Conservation (phyloP, 2,113 vertebrate species). For the Tachysurus fulvidraco region DNA sequence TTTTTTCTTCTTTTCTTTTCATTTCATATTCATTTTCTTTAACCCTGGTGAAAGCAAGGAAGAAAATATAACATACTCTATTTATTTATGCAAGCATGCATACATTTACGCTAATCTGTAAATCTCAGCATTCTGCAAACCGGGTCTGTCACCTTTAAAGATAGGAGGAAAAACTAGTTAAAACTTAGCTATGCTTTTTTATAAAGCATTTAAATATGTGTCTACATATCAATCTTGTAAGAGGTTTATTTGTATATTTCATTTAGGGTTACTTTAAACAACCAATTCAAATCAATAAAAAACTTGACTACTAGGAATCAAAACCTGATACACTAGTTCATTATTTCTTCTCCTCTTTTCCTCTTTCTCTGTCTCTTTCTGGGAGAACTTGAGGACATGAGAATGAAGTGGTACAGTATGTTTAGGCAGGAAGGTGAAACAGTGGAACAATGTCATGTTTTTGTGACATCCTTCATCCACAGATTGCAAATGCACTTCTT, state of each 20-base stretch:
- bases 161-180: neutral
- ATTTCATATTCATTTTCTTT: too few species aligned
- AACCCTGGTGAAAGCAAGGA: too few species aligned
- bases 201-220: neutral
- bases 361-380: neutral
- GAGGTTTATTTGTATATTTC: neutral
- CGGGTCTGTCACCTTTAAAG: too few species aligned
- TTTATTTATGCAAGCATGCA: too few species aligned
- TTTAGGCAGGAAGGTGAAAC: neutral
- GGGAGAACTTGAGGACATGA: neutral
- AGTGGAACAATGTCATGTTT: neutral
- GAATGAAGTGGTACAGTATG: neutral
- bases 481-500: slow-evolving; percentile 22
- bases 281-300: neutral
- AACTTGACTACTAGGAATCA: neutral
- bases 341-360: neutral
- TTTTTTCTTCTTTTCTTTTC: too few species aligned
- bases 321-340: neutral
- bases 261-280: neutral
- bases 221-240: neutral
- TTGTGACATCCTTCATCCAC: neutral
- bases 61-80: too few species aligned
- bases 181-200: neutral
- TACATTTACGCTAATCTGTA: too few species aligned
- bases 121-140: too few species aligned